Evolutionary conservation across 2,888 invertebrate species (phyloP), one percentile per base, ranked within the genome.

Genomic region (Hypselothyrea guttata): DNA sequence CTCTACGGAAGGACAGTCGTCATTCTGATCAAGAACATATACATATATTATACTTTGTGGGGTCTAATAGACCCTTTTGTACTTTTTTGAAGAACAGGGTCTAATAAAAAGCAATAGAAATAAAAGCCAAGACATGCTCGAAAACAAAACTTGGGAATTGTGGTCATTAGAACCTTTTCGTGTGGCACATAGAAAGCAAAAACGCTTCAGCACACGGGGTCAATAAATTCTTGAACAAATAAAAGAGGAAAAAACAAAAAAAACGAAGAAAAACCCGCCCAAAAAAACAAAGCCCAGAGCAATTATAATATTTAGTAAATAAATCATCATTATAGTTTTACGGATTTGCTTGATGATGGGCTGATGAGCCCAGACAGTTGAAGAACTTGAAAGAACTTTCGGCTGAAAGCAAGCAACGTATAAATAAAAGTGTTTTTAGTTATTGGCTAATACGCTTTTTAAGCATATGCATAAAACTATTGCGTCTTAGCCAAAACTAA

Each of bases 201-300:
- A 82, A 56, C 76, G 45, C 42, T 65, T 12, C 42, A 41, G 22
- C 22, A 52, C 60, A 16, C 31, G 83, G 84, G 81, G 81, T 83
- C 81, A 81, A 81, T 70, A 81, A 77, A 83, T 79, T 81, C 67
- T 83, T 76, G 60, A 70, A 65, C 65, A 83, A 76, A 71, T 65
- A 63, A 34, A 30, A 51, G 22, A n/a, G 31, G 27, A 7, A 45
- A 13, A 42, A 40, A 40, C 34, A 16, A 47, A 38, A 18, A 28
- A 38, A 57, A 35, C 18, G 40, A 11, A 35, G 31, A 48, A 45
- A 48, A 45, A 47, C 30, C 51, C 54, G 69, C 47, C 68, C 49
- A 35, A 40, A 16, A 37, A 13, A 15, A 41, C 57, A 55, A n/a
- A n/a, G n/a, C n/a, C n/a, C n/a, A n/a, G 38, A 49, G 38, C 71